Base-by-base conservation (phyloP, 2,797 vertebrate species). In the Tolypeutes matacus region DNA sequence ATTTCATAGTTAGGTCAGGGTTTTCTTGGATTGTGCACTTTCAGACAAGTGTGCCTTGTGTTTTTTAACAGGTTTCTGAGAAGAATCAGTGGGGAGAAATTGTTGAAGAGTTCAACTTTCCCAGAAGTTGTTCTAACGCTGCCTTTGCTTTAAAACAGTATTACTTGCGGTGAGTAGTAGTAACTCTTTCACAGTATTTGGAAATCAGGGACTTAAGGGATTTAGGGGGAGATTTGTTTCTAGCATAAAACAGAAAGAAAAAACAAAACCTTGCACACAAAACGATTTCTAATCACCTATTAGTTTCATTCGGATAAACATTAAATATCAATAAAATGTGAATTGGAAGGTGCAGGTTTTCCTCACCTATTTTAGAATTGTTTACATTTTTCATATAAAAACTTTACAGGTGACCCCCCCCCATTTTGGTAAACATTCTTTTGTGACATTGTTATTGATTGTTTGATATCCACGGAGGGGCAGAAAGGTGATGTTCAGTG, bases 121-220 rank as follows among this genome's bases (percentile, higher is more conserved):
- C 99, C 95, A 99, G 99, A 99, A 99, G 99, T 98, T 99, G 99
- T 98, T 99, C 99, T 97, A 99, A 99, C 96, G 99, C 99, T 98
- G 99, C 99, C 98, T 99, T 99, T 98, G 99, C 99, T 99, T 99
- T 99, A 98, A 99, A 99, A 99, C 99, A 99, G 99, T 99, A 99
- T 99, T 99, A 99, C 99, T 99, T 99, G 98, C 99, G 99, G 99
- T 99, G 98, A 99, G 99, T 99, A 96, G 95, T 97, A 96, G 96
- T 97, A 93, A 95, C 97, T 98, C 96, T 98, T 98, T 82, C 95
- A 97, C 88, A 89, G 96, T 95, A 46, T 96, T 96, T 94, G 96
- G 93, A 96, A 94, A 91, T 81, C 14, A 69, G 93, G 85, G 92
- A 84, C 73, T 92, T 92, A 89, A 36, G n/a, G 27, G 27, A 70